Base-by-base conservation (phyloP, 2,888 invertebrate genomes). In the Aphelenchoides bicaudatus region DNA sequence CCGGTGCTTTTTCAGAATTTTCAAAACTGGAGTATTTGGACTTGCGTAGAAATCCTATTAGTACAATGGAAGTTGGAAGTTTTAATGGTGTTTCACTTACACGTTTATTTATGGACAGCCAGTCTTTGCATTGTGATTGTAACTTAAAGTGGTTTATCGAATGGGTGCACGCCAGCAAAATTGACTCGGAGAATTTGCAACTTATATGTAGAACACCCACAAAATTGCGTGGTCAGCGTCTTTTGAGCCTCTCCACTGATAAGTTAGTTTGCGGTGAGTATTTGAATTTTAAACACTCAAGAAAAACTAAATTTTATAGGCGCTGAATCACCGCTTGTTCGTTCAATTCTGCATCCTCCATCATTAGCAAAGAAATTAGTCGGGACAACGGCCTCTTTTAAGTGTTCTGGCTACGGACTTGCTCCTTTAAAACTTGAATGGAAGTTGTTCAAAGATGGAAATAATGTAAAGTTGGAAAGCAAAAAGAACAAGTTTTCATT, bases 11-110 rank as follows among this genome's bases (percentile, higher is more conserved):
- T 6, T 6, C 16, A 8, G 21, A 43, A n/a, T 43, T 43, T 25
- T 25, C 43, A 8, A 43, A 10, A 8, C 23, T 43, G 8, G 6
- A n/a, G 8, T 43, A 19, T 6, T 43, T 43, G 43, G 43, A 43
- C 25, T 25, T 43, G 10, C 43, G 43, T 6, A 25, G 25, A 19
- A 43, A 43, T 43, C 43, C 43, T 19, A 43, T 43, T n/a, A 25
- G 16, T 43, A 43, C 43, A n/a, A n/a, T 43, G n/a, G n/a, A n/a
- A n/a, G n/a, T n/a, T n/a, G n/a, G n/a, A n/a, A n/a, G n/a, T n/a
- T n/a, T n/a, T n/a, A n/a, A n/a, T n/a, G n/a, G n/a, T n/a, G n/a
- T n/a, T n/a, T n/a, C n/a, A n/a, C n/a, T n/a, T n/a, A n/a, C n/a
- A n/a, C n/a, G n/a, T n/a, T n/a, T n/a, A n/a, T n/a, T n/a, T n/a